phyloP scores from a whole-genome alignment of 1,140 invertebrate genomes.

The Idris sp. region DNA sequence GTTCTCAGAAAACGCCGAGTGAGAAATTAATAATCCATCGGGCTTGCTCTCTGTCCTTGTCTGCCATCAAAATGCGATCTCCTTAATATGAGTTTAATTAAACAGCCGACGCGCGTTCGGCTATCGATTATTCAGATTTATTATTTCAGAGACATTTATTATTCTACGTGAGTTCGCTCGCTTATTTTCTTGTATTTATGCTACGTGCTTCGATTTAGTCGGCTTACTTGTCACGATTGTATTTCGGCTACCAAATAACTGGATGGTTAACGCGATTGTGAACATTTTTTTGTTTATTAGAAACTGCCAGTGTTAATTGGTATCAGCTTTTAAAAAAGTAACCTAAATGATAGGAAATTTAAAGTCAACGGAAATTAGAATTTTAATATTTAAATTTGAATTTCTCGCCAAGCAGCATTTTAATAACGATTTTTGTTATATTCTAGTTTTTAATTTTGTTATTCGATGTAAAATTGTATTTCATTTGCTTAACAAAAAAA shows the following conservation, averaged over 20 bases:
- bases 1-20: no score
- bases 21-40: slow-evolving; percentile 37
- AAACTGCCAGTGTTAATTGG: no score
- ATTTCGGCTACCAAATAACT: slow-evolving; percentile 21
- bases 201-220: slow-evolving; percentile 38
- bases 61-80: slow-evolving; percentile 29
- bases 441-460: no score
- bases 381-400: no score
- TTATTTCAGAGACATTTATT: slow-evolving; percentile 43
- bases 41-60: no score
- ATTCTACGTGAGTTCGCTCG: slow-evolving; percentile 30
- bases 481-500: no score
- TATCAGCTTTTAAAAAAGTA: no score
- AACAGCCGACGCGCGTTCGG: slow-evolving; percentile 20
- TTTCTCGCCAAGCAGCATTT: no score
- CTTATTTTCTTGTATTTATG: slow-evolving; percentile 52
- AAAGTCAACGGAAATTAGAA: no score
- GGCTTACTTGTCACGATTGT: slow-evolving; percentile 27
- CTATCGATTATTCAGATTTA: slow-evolving; percentile 53
- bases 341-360: no score
- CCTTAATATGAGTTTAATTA: slow-evolving; percentile 48
- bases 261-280: slow-evolving; percentile 1
- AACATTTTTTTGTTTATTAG: not conserved
- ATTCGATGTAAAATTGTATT: no score
- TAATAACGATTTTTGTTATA: no score